phyloP scores from a whole-genome alignment of 2,797 vertebrate species.

The Coreius guichenoti region DNA sequence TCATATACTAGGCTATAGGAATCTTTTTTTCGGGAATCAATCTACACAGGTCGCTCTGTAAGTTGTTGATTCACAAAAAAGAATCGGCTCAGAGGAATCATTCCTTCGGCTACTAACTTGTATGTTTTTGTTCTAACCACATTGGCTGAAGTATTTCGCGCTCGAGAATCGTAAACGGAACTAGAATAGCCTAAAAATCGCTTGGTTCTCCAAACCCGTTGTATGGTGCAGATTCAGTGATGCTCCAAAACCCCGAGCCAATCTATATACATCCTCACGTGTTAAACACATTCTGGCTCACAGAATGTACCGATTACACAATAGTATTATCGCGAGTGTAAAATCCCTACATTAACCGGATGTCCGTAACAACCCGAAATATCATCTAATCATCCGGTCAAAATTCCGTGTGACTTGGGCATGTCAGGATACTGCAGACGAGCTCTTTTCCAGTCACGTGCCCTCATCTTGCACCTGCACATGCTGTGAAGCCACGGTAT shows the following conservation, averaged over 20 bases:
- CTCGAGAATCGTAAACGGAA: neutral
- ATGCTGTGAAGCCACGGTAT: slow-evolving; percentile 30
- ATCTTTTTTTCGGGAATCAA: neutral
- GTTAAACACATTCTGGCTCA: slow-evolving; percentile 22
- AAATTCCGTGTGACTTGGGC: neutral
- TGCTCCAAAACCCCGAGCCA: neutral
- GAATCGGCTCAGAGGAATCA: neutral
- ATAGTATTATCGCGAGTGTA: slow-evolving; percentile 17
- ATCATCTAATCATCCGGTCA: neutral
- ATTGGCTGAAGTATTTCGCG: neutral
- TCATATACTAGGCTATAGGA: too few species aligned
- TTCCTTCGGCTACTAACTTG: neutral
- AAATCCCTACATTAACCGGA: slow-evolving; percentile 36
- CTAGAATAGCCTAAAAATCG: neutral
- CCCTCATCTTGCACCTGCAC: slow-evolving; percentile 60
- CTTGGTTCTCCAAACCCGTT: neutral
- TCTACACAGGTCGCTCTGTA: neutral
- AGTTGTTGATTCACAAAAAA: neutral
- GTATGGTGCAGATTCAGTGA: neutral
- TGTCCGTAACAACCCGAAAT: slow-evolving; percentile 5
- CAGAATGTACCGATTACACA: slow-evolving; percentile 20
- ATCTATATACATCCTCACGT: slow-evolving; percentile 24
- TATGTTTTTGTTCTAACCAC: neutral
- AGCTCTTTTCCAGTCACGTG: slow-evolving; percentile 56
- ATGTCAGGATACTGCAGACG: slow-evolving; percentile 62